phyloP scores from a whole-genome alignment of 2,113 vertebrate species.

The human region GRCh38 chr1:73035501-73036000 shows the following conservation, averaged over 20 bases:
- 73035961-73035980: too few relatives aligned
- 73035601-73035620: background rate
- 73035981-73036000: too few relatives aligned
- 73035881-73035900: background rate
- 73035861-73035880: background rate
- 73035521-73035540: background rate
- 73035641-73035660: background rate
- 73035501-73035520: background rate
- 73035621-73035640: background rate
- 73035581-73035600: background rate
- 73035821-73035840: background rate
- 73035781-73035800: background rate
- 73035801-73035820: background rate
- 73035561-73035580: background rate
- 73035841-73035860: background rate
- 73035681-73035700: background rate
- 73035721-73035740: background rate
- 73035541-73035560: background rate
- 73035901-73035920: background rate
- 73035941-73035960: too few relatives aligned
- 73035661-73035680: background rate
- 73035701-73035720: background rate
- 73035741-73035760: background rate
- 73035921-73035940: background rate
- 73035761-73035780: background rate